These are phyloP conservation scores for Xyrauchen texanus DNA, from an alignment of 2,113 vertebrate species.

Conservation along the genomic window DNA sequence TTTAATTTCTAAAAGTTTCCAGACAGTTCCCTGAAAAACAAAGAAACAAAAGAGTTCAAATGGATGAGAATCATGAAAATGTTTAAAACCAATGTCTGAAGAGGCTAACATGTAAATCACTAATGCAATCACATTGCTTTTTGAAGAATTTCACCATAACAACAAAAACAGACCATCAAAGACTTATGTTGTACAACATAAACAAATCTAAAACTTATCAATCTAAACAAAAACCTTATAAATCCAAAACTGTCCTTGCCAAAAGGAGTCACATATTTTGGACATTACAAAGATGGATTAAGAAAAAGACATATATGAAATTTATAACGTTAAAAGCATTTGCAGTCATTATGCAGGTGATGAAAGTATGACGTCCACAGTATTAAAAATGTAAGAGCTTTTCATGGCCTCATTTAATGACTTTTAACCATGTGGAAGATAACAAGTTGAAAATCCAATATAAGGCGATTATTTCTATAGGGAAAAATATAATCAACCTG, in stretches of 20 bases:
- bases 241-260: not conserved
- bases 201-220: too few relatives aligned
- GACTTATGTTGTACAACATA: too few relatives aligned
- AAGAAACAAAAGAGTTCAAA: not conserved
- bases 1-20: too few relatives aligned
- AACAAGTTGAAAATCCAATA: not conserved
- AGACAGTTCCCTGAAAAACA: not conserved
- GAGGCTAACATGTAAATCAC: too few relatives aligned
- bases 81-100: not conserved
- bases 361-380: not conserved
- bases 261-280: not conserved
- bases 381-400: conserved; percentile 26
- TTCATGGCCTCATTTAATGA: conserved; percentile 2
- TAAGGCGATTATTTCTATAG: not conserved
- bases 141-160: not conserved
- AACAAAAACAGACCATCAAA: too few relatives aligned
- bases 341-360: not conserved
- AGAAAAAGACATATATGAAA: not conserved
- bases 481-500: not conserved
- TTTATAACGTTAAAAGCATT: not conserved
- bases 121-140: too few relatives aligned
- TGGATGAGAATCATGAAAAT: not conserved
- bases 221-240: too few relatives aligned
- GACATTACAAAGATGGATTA: not conserved
- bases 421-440: not conserved